Evolutionary conservation across 2,888 invertebrate genomes (phyloP).

Genomic region (Tetragnatha montana): DNA sequence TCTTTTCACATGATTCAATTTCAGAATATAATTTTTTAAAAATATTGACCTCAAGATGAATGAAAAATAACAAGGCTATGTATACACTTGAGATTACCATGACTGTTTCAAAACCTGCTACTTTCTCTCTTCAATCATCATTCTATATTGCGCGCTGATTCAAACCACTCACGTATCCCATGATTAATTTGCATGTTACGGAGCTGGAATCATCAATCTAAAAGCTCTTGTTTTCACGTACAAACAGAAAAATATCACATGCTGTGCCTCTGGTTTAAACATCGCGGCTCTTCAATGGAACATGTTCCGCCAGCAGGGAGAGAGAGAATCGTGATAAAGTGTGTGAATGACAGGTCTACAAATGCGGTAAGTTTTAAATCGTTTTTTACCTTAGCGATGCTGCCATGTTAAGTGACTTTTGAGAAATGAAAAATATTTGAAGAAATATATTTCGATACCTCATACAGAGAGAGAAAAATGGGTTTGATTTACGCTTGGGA

Average conservation of each 20-base stretch:
- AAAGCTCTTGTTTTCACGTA: slow-evolving; percentile 19
- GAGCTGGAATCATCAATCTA: slow-evolving; percentile 25
- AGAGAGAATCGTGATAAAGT: neutral
- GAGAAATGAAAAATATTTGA: too few relatives aligned
- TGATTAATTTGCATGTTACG: slow-evolving; percentile 60
- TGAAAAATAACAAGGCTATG: too few relatives aligned
- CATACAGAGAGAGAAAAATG: too few relatives aligned
- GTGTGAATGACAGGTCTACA: slow-evolving; percentile 15
- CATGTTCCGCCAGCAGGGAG: neutral
- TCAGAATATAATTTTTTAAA: too few relatives aligned
- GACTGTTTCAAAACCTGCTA: too few relatives aligned
- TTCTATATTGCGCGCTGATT: slow-evolving; percentile 7
- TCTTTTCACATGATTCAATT: too few relatives aligned
- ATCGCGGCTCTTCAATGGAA: neutral
- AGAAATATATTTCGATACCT: too few relatives aligned
- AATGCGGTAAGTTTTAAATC: neutral
- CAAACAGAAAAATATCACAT: slow-evolving; percentile 4
- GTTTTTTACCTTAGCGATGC: neutral
- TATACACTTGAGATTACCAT: too few relatives aligned
- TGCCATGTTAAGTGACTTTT: neutral
- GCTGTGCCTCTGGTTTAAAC: slow-evolving; percentile 8
- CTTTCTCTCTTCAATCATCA: neutral
- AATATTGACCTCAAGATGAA: too few relatives aligned
- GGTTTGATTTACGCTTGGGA: too few relatives aligned
- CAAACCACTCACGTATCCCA: slow-evolving; percentile 26